A percentile compares a stretch with the other conserved stretches of the same genome.
phyloP scores from a whole-genome alignment of 2,113 vertebrate species.

The Excalfactoria chinensis region DNA sequence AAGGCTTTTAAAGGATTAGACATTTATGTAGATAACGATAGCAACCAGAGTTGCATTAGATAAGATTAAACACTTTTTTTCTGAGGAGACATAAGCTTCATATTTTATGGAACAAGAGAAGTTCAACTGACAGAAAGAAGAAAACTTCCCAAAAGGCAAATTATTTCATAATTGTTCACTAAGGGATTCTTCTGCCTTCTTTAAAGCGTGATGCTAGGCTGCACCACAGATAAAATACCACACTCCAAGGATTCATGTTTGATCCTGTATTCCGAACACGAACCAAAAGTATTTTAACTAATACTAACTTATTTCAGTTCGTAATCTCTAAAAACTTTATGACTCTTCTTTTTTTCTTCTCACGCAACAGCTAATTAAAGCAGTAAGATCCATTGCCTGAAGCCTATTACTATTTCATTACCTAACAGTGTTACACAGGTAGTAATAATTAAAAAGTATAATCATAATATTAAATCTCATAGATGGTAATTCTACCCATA shows the following conservation, averaged over 20 bases:
- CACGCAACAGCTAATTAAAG: not conserved
- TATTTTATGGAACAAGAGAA: conserved; percentile 2
- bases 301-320: conserved; percentile 17
- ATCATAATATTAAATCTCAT: not conserved
- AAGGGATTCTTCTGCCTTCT: not conserved
- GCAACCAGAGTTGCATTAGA: not conserved
- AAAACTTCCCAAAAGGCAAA: conserved; percentile 16
- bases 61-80: conserved; percentile 22
- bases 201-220: not conserved
- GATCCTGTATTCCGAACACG: not conserved
- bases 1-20: conserved; percentile 51
- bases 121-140: conserved; percentile 1
- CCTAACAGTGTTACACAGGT: not conserved
- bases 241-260: not conserved
- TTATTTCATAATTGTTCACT: not conserved
- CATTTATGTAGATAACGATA: not conserved
- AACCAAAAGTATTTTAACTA: not conserved
- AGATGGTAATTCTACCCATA: not conserved
- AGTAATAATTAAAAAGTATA: conserved; percentile 34
- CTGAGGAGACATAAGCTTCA: not conserved
- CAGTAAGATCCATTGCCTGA: conserved; percentile 10
- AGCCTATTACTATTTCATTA: conserved; percentile 30
- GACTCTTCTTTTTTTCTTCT: not conserved
- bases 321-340: conserved; percentile 36
- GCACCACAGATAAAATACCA: not conserved